A percentile compares a stretch with the other conserved stretches of the same genome.
Evolutionary conservation across 1,140 invertebrate genomes (phyloP).

Genomic region (Megalonaias nervosa): DNA sequence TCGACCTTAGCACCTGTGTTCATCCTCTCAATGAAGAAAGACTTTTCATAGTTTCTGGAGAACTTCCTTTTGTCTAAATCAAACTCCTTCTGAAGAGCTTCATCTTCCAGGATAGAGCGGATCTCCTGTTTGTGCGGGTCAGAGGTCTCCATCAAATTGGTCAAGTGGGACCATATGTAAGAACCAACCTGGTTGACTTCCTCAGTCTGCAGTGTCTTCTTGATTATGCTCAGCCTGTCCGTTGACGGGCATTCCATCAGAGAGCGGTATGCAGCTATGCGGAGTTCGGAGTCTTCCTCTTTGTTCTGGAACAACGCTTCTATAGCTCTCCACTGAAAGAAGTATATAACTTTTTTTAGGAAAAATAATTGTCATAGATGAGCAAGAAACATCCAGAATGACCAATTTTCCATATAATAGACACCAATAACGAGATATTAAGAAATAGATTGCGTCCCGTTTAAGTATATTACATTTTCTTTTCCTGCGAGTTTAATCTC

Average conservation of each 20-base stretch:
- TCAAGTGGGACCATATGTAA: conserved; percentile 94
- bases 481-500: no score
- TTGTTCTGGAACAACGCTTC: conserved; percentile 80
- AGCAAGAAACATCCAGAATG: no score
- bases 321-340: conserved; percentile 56
- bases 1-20: conserved; percentile 63
- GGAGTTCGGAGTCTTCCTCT: conserved; percentile 84
- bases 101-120: conserved; percentile 84
- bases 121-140: conserved; percentile 87
- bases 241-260: conserved; percentile 91
- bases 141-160: conserved; percentile 88
- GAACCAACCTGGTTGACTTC: conserved; percentile 95
- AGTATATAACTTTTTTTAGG: no score
- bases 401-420: no score
- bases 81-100: conserved; percentile 81
- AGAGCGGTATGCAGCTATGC: conserved; percentile 89
- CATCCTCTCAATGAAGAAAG: conserved; percentile 61
- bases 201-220: conserved; percentile 80
- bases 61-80: conserved; percentile 88
- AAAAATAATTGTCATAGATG: no score
- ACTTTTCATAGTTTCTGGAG: conserved; percentile 85
- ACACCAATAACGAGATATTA: no score
- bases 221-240: conserved; percentile 82
- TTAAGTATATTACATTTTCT: no score
- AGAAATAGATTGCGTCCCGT: no score